These are phyloP conservation scores for Heliconius erato DNA, from an alignment of 2,888 invertebrate genomes.

Conservation along the genomic window DNA sequence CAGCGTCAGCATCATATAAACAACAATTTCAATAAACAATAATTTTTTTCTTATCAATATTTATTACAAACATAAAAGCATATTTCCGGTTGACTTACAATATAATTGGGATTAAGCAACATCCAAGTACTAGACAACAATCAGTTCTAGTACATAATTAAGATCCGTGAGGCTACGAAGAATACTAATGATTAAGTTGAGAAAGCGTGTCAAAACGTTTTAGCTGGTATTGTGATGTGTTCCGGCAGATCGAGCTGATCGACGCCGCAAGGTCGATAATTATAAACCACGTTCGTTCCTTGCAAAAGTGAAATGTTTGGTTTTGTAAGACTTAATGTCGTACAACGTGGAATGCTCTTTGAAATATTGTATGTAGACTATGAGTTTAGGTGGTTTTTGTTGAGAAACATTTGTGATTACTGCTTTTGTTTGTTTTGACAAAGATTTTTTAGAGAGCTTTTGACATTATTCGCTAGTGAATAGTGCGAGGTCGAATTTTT, in stretches of 20 bases:
- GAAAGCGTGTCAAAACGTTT: constrained; percentile 55
- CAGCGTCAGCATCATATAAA: background rate
- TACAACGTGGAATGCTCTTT: constrained; percentile 22
- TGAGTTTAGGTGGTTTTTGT: constrained; percentile 14
- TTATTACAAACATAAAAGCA: too few species aligned
- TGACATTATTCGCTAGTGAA: background rate
- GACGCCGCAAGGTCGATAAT: constrained; percentile 51
- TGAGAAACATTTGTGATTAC: constrained; percentile 2
- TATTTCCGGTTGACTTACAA: background rate
- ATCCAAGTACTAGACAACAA: constrained; percentile 35
- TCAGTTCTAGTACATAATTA: constrained; percentile 35
- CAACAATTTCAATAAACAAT: background rate
- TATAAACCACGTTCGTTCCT: constrained; percentile 44
- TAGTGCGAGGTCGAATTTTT: background rate
- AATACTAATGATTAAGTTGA: constrained; percentile 53
- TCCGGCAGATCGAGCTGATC: constrained; percentile 56
- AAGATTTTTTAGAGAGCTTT: background rate
- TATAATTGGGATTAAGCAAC: constrained; percentile 26
- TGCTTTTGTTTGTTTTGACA: background rate
- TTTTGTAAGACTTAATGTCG: constrained; percentile 40
- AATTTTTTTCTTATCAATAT: background rate
- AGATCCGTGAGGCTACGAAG: constrained; percentile 48
- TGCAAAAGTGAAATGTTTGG: constrained; percentile 48
- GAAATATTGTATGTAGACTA: constrained; percentile 32
- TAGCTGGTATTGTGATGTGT: constrained; percentile 52